A percentile compares a stretch with the other conserved stretches of the same genome.
These are phyloP conservation scores for Stomatorhinus ivindoensis DNA, from an alignment of 2,113 vertebrate genomes.

Conservation along the genomic window DNA sequence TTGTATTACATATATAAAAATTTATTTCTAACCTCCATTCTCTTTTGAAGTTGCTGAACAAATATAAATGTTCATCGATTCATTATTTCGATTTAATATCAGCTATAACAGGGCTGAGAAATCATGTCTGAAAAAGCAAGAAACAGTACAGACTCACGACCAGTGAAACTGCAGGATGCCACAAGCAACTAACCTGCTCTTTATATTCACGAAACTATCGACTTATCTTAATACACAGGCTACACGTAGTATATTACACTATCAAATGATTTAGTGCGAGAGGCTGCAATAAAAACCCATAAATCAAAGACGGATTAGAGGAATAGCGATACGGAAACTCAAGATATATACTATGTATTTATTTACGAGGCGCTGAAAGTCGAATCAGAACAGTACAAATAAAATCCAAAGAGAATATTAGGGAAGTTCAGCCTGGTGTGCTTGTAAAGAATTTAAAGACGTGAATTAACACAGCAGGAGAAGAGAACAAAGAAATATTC, in stretches of 20 bases:
- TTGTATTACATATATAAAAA: not conserved
- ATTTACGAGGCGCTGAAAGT: not conserved
- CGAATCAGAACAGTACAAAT: not conserved
- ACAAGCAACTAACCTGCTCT: not conserved
- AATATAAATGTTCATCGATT: not conserved
- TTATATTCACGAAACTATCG: not conserved
- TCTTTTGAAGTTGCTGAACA: not conserved
- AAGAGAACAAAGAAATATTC: not conserved
- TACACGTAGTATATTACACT: not conserved
- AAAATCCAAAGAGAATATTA: not conserved
- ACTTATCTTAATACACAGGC: not conserved
- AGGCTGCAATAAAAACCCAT: not conserved
- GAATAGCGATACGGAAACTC: not conserved
- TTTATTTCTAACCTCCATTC: not conserved
- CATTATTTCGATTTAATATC: not conserved
- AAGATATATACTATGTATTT: not conserved
- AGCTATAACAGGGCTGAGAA: not conserved
- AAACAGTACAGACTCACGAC: not conserved
- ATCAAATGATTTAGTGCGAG: not conserved
- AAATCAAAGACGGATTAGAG: not conserved
- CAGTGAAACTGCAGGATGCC: not conserved
- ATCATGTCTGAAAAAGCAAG: not conserved
- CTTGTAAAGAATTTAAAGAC: not conserved
- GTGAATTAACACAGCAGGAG: not conserved
- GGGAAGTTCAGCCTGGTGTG: not conserved